Conservation (phyloP, 2,113 vertebrate species). For the Phocoena sinus region DNA sequence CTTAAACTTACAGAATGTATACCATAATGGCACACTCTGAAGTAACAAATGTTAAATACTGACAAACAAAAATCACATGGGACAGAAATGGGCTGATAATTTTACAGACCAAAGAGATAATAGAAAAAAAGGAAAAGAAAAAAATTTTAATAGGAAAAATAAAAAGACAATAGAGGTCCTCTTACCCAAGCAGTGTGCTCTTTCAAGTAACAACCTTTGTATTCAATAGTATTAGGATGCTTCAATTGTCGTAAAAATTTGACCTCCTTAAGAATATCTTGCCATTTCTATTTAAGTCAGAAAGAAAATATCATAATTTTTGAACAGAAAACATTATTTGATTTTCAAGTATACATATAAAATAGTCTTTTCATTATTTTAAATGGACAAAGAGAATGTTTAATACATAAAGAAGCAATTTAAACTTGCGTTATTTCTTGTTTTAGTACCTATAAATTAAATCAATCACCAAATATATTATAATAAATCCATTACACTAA, state of each 20-base stretch:
- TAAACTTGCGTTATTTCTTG: conserved; percentile 16
- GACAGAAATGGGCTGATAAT: not conserved
- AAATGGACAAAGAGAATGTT: conserved; percentile 5
- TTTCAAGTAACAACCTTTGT: conserved; percentile 99
- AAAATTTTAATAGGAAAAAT: not conserved
- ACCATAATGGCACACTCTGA: not conserved
- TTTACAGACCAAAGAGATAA: conserved; percentile 9
- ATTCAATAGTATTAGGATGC: conserved; percentile 98
- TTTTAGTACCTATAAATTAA: conserved; percentile 5
- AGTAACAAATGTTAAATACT: not conserved
- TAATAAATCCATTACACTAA: not conserved
- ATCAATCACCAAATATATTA: not conserved
- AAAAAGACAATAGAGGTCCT: not conserved
- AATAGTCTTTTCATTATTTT: not conserved
- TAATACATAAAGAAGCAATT: not conserved
- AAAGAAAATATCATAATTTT: not conserved
- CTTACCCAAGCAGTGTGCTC: conserved; percentile 97
- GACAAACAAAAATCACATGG: not conserved
- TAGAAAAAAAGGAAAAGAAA: not conserved
- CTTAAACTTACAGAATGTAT: not conserved
- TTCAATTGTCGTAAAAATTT: conserved; percentile 95
- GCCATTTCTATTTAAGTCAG: conserved; percentile 91
- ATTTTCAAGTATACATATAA: not conserved
- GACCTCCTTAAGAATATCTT: conserved; percentile 99
- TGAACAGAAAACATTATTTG: not conserved